These are phyloP conservation scores for Xylophagus ater DNA, from an alignment of 2,888 invertebrate genomes.

Conservation along the genomic window DNA sequence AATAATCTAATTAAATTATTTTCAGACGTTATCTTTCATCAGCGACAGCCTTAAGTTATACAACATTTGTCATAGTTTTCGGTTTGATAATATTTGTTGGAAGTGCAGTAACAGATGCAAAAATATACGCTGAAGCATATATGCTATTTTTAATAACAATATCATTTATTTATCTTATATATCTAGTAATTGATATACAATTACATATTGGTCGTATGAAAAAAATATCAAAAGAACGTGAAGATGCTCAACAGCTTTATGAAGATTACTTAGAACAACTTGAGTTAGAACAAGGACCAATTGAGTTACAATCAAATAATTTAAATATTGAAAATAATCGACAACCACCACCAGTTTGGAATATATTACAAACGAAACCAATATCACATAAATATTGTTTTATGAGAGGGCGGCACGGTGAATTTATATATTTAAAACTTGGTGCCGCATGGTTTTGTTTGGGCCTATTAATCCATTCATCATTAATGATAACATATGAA, in stretches of 20 bases:
- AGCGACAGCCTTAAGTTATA: constrained; percentile 55
- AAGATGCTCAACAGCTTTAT: constrained; percentile 35
- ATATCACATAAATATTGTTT: constrained; percentile 51
- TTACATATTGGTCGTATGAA: constrained; percentile 44
- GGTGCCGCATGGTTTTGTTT: constrained; percentile 67
- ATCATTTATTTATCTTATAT: constrained; percentile 43
- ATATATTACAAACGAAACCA: too few species aligned
- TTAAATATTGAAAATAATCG: too few species aligned
- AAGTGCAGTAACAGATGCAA: constrained; percentile 43
- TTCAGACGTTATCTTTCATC: constrained; percentile 49
- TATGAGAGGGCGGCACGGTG: constrained; percentile 56
- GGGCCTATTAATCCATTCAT: constrained; percentile 64
- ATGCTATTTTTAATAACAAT: constrained; percentile 11
- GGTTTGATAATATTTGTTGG: constrained; percentile 53
- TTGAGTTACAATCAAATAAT: constrained; percentile 28
- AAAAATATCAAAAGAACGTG: constrained; percentile 40
- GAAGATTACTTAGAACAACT: constrained; percentile 24
- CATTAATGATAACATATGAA: constrained; percentile 57
- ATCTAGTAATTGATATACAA: constrained; percentile 50
- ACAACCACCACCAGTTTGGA: too few species aligned
- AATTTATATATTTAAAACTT: constrained; percentile 61
- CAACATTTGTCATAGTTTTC: constrained; percentile 53
- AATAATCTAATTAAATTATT: constrained; percentile 21
- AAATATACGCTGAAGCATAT: constrained; percentile 46
- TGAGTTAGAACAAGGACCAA: constrained; percentile 9